A percentile compares a stretch with the other conserved stretches of the same genome.
Conservation (phyloP, 2,113 vertebrate genomes). For the Tretioscincus oriximinensis region DNA sequence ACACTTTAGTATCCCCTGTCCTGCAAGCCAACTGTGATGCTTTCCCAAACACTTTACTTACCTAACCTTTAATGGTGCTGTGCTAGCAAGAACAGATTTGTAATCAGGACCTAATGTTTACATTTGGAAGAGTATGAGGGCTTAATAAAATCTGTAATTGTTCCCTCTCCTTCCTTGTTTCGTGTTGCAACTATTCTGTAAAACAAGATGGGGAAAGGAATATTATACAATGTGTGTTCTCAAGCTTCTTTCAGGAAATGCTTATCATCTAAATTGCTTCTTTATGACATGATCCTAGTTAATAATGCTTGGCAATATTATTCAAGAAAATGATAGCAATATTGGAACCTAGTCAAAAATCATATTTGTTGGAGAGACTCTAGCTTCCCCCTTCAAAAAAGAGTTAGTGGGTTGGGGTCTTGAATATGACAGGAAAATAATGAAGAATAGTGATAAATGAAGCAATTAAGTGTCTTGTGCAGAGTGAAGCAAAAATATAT, state of each 20-base stretch:
- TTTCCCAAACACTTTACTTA: no score
- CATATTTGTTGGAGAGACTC: not conserved
- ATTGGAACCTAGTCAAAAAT: not conserved
- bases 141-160: not conserved
- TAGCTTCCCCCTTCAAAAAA: not conserved
- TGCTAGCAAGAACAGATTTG: no score
- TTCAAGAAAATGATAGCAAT: not conserved
- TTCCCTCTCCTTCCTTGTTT: not conserved
- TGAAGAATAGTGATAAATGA: slow-evolving; percentile 3
- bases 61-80: no score
- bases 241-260: not conserved
- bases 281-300: not conserved
- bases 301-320: slow-evolving; percentile 1
- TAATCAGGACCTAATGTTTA: no score
- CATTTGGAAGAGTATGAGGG: not conserved
- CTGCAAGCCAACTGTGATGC: no score
- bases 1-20: no score
- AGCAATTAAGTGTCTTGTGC: fast-evolving
- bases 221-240: not conserved
- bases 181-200: not conserved
- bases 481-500: not conserved
- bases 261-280: not conserved
- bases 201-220: not conserved
- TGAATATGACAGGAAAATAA: not conserved
- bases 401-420: not conserved